phyloP scores from a whole-genome alignment of 2,113 vertebrate species.

The Hemicordylus capensis region DNA sequence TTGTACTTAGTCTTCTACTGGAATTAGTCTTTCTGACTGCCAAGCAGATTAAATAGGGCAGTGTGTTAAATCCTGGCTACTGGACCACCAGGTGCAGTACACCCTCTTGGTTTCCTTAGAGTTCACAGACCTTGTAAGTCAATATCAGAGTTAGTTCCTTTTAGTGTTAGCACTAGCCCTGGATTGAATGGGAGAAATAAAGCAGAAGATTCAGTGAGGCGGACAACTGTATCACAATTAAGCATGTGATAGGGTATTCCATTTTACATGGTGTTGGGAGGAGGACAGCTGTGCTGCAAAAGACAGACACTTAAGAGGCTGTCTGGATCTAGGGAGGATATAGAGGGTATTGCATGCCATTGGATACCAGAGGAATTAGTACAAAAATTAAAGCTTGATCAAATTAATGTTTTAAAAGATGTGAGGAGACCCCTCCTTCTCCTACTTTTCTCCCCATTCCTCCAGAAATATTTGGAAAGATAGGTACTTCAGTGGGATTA shows the following conservation, averaged over 20 bases:
- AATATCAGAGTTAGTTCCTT: slow-evolving; percentile 27
- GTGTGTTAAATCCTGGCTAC: neutral
- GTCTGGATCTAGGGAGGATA: rapidly evolving
- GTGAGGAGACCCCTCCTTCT: neutral
- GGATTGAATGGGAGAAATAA: slow-evolving; percentile 8
- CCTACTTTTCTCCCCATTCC: neutral
- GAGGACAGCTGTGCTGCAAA: slow-evolving; percentile 25
- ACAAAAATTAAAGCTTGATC: neutral
- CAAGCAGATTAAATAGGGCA: neutral
- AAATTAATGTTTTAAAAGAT: slow-evolving; percentile 19
- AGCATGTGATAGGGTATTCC: neutral
- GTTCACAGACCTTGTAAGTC: neutral
- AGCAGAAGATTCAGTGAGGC: slow-evolving; percentile 21
- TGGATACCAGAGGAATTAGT: neutral
- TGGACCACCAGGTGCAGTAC: neutral
- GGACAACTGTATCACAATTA: slow-evolving; percentile 10
- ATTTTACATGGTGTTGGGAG: slow-evolving; percentile 31
- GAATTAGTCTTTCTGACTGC: slow-evolving; percentile 3
- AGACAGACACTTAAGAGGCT: neutral
- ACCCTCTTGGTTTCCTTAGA: slow-evolving; percentile 23
- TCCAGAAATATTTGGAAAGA: neutral
- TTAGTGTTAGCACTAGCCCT: slow-evolving; percentile 3
- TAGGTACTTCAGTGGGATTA: neutral
- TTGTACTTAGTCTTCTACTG: neutral
- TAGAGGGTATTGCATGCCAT: neutral